Evolutionary conservation across 2,888 invertebrate genomes (phyloP).

Genomic region (Tachina fera): DNA sequence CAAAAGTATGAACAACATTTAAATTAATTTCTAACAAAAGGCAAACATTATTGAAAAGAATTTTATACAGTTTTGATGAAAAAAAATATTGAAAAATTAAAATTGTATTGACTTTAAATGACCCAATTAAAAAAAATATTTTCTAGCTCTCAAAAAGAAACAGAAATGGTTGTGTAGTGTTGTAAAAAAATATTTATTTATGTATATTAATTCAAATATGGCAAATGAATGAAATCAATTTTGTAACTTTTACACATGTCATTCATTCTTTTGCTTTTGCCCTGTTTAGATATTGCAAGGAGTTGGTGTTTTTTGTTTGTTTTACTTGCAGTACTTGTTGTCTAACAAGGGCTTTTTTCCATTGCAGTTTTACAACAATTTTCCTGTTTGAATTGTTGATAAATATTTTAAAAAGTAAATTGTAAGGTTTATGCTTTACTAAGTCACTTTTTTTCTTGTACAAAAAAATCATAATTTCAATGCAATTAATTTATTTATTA

Average conservation of each 20-base stretch:
- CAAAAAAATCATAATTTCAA: constrained; percentile 6
- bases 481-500: constrained; percentile 28
- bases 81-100: background rate
- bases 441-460: constrained; percentile 40
- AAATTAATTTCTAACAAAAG: constrained; percentile 41
- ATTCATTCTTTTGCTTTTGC: background rate
- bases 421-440: constrained; percentile 59
- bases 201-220: background rate
- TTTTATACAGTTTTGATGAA: constrained; percentile 35
- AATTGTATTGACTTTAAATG: constrained; percentile 54
- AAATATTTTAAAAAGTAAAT: constrained; percentile 47
- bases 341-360: constrained; percentile 44
- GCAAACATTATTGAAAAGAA: constrained; percentile 26
- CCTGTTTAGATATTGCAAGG: constrained; percentile 44
- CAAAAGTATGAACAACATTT: constrained; percentile 19
- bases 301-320: constrained; percentile 51
- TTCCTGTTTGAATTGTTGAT: constrained; percentile 7
- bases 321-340: constrained; percentile 48
- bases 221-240: background rate
- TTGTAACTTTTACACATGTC: constrained; percentile 49
- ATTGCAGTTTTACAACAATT: constrained; percentile 5
- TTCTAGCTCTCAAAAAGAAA: background rate
- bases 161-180: background rate
- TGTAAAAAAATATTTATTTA: background rate
- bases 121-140: constrained; percentile 32